Base-by-base conservation (phyloP, 1,140 invertebrate genomes). In the Drosophila azteca region DNA sequence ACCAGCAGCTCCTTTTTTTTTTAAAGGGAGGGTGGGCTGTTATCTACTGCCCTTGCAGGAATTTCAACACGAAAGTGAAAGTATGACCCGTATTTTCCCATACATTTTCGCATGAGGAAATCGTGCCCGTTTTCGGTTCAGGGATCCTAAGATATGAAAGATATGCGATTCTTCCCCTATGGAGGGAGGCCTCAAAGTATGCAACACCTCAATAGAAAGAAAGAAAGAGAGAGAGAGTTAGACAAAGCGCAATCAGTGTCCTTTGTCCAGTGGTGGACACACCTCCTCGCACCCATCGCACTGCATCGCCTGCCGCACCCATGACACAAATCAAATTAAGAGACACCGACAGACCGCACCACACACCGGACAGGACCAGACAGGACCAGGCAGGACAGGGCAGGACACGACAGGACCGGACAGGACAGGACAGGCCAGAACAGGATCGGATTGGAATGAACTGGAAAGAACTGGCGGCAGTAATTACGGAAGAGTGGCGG, bases 271-370 rank as follows among this genome's bases (percentile, higher is more conserved):
- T 29, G 52, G 45, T 15, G 46, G 31, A 59, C 58, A 35, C 63
- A 62, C 63, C 58, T 50, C 41, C 67, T 13, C 35, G 26, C 44
- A 48, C 58, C 46, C 50, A 51, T 35, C 9, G 3, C 31, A 3
- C 71, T 74, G 71, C 71, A 74, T 74, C 60, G 70, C 43, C 48
- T 31, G 68, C 68, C 70, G 71, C 71, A 73, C 71, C 71, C 53
- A 65, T 60, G 60, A 74, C 70, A 74, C 71, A 74, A 74, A 74
- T 74, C 71, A 74, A 74, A 74, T 74, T 74, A 74, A 74, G 70
- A 74, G 31, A 35, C 31, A 58, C 70, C 46, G 53, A 57, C 71
- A 58, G 60, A 74, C 46, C 49, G 49, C 69, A 43, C 49, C 66
- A 64, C 63, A 66, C 63, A 49, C 66, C 26, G 49, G 54, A 31